Percentiles rank a stretch among this genome's conserved stretches.
These are phyloP conservation scores for Pogoniulus pusillus DNA, from an alignment of 2,797 vertebrate species.

Conservation along the genomic window DNA sequence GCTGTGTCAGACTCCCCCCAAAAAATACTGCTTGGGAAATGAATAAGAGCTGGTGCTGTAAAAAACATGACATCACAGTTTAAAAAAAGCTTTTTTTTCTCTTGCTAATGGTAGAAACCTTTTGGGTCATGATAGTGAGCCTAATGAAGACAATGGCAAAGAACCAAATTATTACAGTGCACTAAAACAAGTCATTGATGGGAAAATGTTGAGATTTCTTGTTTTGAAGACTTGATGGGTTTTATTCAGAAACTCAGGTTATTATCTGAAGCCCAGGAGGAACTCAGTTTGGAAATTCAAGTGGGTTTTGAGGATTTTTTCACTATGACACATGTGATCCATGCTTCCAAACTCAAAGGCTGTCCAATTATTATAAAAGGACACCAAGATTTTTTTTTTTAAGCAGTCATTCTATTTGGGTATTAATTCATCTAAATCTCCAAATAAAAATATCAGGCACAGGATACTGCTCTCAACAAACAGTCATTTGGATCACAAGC, in stretches of 20 bases:
- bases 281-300: background rate
- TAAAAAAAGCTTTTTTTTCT: background rate
- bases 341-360: background rate
- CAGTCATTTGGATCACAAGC: background rate
- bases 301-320: background rate
- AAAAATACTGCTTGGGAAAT: background rate
- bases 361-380: background rate
- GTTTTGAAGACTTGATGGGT: background rate
- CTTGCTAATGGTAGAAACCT: background rate
- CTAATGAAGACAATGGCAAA: constrained; percentile 24
- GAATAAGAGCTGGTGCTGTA: background rate
- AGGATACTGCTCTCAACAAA: background rate
- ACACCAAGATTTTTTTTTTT: constrained; percentile 1
- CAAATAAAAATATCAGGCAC: background rate
- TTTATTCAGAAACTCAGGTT: background rate
- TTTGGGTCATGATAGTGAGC: background rate
- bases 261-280: background rate
- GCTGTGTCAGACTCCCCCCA: background rate
- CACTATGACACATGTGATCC: background rate
- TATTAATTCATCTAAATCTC: background rate
- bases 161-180: background rate
- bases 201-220: background rate
- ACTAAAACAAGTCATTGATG: constrained; percentile 3
- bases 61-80: background rate
- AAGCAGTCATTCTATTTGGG: background rate